Evolutionary conservation across 2,113 vertebrate genomes (phyloP).

Genomic region (Paralichthys olivaceus): DNA sequence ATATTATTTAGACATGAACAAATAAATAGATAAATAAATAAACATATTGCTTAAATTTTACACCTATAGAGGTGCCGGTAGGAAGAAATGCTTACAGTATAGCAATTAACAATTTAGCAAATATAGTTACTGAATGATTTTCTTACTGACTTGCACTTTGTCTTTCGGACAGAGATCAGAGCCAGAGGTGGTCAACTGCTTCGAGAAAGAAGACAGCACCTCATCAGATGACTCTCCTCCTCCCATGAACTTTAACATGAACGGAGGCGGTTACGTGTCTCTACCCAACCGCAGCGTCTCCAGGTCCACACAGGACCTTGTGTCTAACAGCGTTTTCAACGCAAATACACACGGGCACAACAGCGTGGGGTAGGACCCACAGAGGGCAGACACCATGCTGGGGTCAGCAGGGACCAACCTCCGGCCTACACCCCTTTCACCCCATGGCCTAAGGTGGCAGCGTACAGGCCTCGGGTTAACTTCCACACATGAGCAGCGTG

Average conservation of each 20-base stretch:
- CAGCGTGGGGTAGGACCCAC: constrained; percentile 2
- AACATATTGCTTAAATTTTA: background rate
- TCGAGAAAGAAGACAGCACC: constrained; percentile 1
- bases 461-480: constrained; percentile 55
- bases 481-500: constrained; percentile 17
- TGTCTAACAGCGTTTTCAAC: background rate
- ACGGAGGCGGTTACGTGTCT: constrained; percentile 43
- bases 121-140: background rate
- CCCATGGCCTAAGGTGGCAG: constrained; percentile 40
- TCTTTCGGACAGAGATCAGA: background rate
- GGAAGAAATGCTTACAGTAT: background rate
- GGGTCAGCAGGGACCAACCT: background rate
- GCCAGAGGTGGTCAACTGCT: background rate
- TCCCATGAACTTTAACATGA: background rate
- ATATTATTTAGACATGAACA: background rate
- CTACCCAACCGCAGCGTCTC: constrained; percentile 44
- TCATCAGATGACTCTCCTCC: background rate
- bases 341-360: background rate
- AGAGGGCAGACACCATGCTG: background rate
- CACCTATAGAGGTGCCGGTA: background rate
- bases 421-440: constrained; percentile 7
- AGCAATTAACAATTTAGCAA: background rate
- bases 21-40: background rate
- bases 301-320: constrained; percentile 57
- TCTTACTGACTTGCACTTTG: background rate